Conservation (phyloP, 2,888 invertebrate species). For the Alviniconcha strummeri region DNA sequence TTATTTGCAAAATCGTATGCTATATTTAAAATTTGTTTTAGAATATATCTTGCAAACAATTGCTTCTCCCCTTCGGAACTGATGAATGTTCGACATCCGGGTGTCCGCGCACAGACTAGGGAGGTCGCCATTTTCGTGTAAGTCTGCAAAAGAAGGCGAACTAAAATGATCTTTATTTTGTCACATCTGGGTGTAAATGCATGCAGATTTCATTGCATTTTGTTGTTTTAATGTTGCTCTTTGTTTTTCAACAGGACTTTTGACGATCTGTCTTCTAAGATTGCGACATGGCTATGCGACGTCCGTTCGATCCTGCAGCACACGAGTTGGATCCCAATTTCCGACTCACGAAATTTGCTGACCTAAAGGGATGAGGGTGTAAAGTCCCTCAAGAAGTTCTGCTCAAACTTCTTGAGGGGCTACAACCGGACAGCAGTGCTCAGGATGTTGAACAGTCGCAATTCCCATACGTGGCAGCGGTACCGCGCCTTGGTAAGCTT, state of each 20-base stretch:
- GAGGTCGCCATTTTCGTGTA: constrained; percentile 45
- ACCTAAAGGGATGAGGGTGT: constrained; percentile 94
- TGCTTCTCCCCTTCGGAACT: constrained; percentile 3
- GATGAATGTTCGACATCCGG: constrained; percentile 27
- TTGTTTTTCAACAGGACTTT: constrained; percentile 26
- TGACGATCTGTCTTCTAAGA: constrained; percentile 40
- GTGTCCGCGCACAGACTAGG: constrained; percentile 32
- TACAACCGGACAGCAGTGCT: constrained; percentile 74
- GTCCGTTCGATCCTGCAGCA: constrained; percentile 83
- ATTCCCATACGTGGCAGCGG: constrained; percentile 74
- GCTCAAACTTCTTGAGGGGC: constrained; percentile 80
- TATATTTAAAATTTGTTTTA: no score
- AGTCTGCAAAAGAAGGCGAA: not conserved
- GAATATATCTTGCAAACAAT: not conserved
- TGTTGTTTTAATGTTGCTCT: not conserved
- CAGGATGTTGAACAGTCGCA: constrained; percentile 88
- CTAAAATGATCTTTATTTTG: not conserved
- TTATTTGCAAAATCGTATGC: no score
- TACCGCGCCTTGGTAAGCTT: constrained; percentile 73
- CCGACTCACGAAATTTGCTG: constrained; percentile 91
- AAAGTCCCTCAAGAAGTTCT: constrained; percentile 91
- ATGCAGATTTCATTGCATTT: not conserved
- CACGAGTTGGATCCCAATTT: constrained; percentile 94
- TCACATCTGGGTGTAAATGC: not conserved
- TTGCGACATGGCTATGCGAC: constrained; percentile 59